These are phyloP conservation scores for Hippocampus mohnikei DNA, from an alignment of 2,113 vertebrate genomes.

Conservation along the genomic window DNA sequence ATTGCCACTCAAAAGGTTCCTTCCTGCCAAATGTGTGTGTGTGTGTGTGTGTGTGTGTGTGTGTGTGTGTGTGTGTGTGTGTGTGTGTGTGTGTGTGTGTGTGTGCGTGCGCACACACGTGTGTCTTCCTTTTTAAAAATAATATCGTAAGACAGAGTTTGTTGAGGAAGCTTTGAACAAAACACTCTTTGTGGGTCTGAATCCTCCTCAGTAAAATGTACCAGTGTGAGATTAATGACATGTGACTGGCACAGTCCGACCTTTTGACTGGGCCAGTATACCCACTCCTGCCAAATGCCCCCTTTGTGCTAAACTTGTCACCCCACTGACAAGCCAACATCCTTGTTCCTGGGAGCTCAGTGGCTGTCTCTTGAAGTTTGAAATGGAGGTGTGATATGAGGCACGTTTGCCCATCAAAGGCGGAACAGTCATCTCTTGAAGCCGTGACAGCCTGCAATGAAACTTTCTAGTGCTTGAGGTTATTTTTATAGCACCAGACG, in stretches of 20 bases:
- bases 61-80: background rate
- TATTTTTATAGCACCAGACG: constrained; percentile 61
- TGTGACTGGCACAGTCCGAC: constrained; percentile 34
- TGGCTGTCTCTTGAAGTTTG: constrained; percentile 50
- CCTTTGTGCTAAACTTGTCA: constrained; percentile 61
- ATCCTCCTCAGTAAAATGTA: constrained; percentile 24
- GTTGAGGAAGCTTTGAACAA: constrained; percentile 1
- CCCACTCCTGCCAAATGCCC: constrained; percentile 46
- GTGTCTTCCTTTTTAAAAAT: background rate
- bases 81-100: background rate
- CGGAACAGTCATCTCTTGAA: constrained; percentile 51
- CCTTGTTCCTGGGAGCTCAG: constrained; percentile 53
- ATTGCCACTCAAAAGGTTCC: background rate
- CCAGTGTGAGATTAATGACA: constrained; percentile 41
- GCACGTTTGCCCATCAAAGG: constrained; percentile 68
- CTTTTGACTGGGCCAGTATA: constrained; percentile 39
- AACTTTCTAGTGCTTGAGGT: constrained; percentile 50
- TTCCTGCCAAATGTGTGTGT: background rate
- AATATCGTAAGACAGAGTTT: background rate
- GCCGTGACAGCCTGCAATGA: constrained; percentile 48
- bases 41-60: background rate
- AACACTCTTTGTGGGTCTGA: background rate
- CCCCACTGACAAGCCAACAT: constrained; percentile 68
- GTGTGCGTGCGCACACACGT: background rate
- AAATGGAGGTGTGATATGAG: constrained; percentile 60